Evolutionary conservation across 2,888 invertebrate genomes (phyloP).

Genomic region (Steromphala cineraria): DNA sequence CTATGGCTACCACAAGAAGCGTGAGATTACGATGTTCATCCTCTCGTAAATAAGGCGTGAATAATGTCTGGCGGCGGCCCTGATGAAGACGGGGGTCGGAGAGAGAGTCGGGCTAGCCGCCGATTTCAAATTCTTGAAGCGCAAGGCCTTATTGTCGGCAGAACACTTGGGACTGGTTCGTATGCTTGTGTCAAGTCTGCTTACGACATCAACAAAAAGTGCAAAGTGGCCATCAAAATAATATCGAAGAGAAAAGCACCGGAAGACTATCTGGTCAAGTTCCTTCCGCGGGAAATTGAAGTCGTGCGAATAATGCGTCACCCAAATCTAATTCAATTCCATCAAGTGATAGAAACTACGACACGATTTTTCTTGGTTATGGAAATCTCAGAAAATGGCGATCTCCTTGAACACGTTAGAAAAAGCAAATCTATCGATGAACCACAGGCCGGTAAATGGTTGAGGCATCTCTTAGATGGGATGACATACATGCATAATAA

Average conservation of each 20-base stretch:
- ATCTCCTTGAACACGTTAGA: conserved; percentile 64
- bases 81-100: neutral
- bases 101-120: conserved; percentile 15
- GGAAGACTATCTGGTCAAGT: conserved; percentile 67
- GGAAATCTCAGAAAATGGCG: conserved; percentile 67
- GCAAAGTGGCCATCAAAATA: conserved; percentile 71
- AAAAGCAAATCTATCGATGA: conserved; percentile 49
- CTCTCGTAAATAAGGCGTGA: neutral
- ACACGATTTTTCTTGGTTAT: conserved; percentile 70
- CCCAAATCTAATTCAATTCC: conserved; percentile 62
- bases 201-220: conserved; percentile 63
- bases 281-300: conserved; percentile 72
- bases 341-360: conserved; percentile 70
- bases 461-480: conserved; percentile 64
- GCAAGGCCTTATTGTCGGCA: conserved; percentile 65
- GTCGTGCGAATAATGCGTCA: conserved; percentile 66
- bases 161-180: conserved; percentile 68
- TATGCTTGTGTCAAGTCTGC: conserved; percentile 71
- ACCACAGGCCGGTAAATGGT: conserved; percentile 62
- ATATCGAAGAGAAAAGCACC: conserved; percentile 69
- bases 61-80: neutral
- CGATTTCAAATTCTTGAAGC: conserved; percentile 49
- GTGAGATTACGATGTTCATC: neutral
- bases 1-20: neutral
- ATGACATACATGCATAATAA: conserved; percentile 66